Conservation (phyloP, 2,797 vertebrate species). For the Pitangus sulphuratus region DNA sequence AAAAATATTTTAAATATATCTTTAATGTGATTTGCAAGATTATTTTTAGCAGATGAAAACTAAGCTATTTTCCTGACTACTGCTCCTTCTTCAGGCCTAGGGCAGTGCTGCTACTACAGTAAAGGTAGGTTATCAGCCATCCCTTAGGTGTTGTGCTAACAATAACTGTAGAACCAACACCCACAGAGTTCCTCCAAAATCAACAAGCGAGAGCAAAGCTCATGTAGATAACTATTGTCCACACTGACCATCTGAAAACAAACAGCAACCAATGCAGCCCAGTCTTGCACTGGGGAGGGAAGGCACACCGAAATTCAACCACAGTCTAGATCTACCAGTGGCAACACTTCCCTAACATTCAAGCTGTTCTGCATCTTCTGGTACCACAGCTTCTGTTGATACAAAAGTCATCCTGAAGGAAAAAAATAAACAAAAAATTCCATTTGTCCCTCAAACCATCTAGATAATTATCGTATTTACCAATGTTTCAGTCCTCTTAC, state of each 20-base stretch:
- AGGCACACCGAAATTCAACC: background rate
- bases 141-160: background rate
- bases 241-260: background rate
- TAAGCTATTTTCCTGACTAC: background rate
- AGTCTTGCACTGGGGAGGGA: background rate
- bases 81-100: background rate
- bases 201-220: background rate
- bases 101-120: background rate
- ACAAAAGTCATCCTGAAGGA: background rate
- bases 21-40: background rate
- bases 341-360: background rate
- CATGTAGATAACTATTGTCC: background rate
- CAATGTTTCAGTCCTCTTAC: background rate
- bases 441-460: background rate
- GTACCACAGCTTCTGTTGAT: background rate
- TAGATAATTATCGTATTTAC: background rate
- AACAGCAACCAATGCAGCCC: background rate
- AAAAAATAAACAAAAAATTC: background rate
- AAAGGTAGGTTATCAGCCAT: background rate
- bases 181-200: background rate
- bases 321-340: background rate
- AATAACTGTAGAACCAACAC: background rate
- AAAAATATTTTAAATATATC: background rate
- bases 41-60: background rate
- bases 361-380: background rate